Base-by-base conservation (phyloP, 2,888 invertebrate species). In the Deilephila elpenor region DNA sequence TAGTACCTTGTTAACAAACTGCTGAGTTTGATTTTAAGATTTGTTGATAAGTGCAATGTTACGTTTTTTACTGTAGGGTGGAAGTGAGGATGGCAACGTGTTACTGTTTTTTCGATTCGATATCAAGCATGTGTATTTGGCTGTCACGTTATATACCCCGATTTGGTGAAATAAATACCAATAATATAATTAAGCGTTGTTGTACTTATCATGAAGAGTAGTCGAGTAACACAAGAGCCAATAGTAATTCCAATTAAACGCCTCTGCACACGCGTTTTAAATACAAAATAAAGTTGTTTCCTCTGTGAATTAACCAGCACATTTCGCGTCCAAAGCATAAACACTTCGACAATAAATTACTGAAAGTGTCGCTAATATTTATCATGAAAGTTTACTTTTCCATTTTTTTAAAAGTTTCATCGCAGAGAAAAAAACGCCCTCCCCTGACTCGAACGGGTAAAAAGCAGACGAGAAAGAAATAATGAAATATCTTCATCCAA, bases 1-100 rank as follows among this genome's bases (percentile, higher is more conserved):
- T 92, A 93, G 91, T 90, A 92, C 93, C 92, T 92, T 93, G 93
- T 93, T 93, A 91, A 93, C 93, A 93, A 93, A 92, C 88, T 92
- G 93, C 92, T 90, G 82, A 80, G 86, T 91, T 92, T 91, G 92
- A 93, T 94, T 93, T 89, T 88, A 87, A 90, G 91, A 91, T 91
- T 80, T 85, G 79, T 84, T 86, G 89, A 91, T 91, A 91, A 89
- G 83, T 87, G 82, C 82, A 86, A 83, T 83, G 81, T 79, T 83
- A 82, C 80, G 82, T 80, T 60, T 37, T n/a, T 59, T 20, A 37
- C 34, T 71, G 51, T 17, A 60, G 44, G 44, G 71, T 14, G 29
- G 11, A 3, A 5, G 56, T n/a, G 20, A 2, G 34, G 17, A n/a
- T 59, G 37, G 1, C 5, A 51, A 29, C 5, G 5, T 61, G 5